A percentile compares a stretch with the other conserved stretches of the same genome.
Conservation (phyloP, 1,140 invertebrate species). For the Chlorops oryzae region DNA sequence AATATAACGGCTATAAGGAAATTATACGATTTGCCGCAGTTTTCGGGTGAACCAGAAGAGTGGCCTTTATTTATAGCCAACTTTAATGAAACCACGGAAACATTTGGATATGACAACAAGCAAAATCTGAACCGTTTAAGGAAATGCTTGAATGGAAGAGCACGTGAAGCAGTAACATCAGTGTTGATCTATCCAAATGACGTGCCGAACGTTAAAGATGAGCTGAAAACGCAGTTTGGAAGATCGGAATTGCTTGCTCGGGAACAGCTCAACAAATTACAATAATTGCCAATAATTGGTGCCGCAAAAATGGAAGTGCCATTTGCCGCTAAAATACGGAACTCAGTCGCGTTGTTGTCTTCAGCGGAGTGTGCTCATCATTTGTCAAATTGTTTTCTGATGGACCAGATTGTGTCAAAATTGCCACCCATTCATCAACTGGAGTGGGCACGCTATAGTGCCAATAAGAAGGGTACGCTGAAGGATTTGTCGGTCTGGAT, state of each 20-base stretch:
- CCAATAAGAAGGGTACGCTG: background rate
- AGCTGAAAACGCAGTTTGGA: background rate
- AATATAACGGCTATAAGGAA: no score
- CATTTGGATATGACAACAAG: background rate
- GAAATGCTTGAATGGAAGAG: background rate
- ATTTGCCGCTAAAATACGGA: no score
- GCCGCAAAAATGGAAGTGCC: background rate
- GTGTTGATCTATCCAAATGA: background rate
- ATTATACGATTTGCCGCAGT: slow-evolving; percentile 2
- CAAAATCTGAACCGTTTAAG: slow-evolving; percentile 1
- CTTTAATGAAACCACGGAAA: background rate
- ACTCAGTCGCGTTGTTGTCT: background rate
- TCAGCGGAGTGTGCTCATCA: background rate
- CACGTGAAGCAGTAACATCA: background rate
- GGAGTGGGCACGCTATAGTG: background rate
- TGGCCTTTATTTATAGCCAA: slow-evolving; percentile 4
- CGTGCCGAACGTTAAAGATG: background rate
- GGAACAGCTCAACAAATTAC: background rate
- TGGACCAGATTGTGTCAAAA: background rate
- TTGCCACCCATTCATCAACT: background rate
- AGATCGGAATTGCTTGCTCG: background rate
- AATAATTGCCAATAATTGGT: background rate
- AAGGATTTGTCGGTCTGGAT: background rate
- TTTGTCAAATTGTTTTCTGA: background rate
- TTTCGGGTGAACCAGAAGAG: background rate